These are phyloP conservation scores for Lycodopsis pacificus DNA, from an alignment of 2,797 vertebrate genomes.

Conservation along the genomic window DNA sequence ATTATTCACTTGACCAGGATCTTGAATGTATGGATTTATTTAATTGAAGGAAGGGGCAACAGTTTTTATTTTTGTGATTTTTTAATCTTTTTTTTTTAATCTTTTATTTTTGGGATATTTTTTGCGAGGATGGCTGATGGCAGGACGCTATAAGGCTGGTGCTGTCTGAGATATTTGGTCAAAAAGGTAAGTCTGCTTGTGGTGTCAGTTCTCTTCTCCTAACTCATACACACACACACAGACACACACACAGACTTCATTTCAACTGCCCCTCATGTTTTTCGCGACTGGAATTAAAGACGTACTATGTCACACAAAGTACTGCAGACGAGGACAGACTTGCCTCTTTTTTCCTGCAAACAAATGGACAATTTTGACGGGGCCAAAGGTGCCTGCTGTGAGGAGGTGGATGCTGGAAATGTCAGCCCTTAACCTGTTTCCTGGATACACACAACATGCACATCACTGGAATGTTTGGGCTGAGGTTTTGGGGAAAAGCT, in stretches of 20 bases:
- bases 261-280: constrained; percentile 16
- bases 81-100: neutral
- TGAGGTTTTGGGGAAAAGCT: constrained; percentile 42
- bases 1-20: constrained; percentile 58
- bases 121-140: constrained; percentile 46
- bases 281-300: constrained; percentile 24
- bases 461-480: constrained; percentile 23
- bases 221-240: constrained; percentile 20
- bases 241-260: constrained; percentile 12
- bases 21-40: constrained; percentile 67
- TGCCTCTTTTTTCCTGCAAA: constrained; percentile 5
- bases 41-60: constrained; percentile 46
- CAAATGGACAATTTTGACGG: constrained; percentile 11
- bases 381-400: constrained; percentile 27
- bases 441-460: constrained; percentile 32
- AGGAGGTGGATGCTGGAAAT: constrained; percentile 38
- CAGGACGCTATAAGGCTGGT: constrained; percentile 51
- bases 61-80: constrained; percentile 54
- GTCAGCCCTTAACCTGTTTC: constrained; percentile 39
- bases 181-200: constrained; percentile 70
- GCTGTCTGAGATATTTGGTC: constrained; percentile 54
- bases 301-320: constrained; percentile 39
- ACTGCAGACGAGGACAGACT: constrained; percentile 20
- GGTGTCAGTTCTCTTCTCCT: constrained; percentile 31
- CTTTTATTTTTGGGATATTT: constrained; percentile 34